Conservation (phyloP, 2,797 vertebrate genomes). For the Enteromius unitaeniatus region DNA sequence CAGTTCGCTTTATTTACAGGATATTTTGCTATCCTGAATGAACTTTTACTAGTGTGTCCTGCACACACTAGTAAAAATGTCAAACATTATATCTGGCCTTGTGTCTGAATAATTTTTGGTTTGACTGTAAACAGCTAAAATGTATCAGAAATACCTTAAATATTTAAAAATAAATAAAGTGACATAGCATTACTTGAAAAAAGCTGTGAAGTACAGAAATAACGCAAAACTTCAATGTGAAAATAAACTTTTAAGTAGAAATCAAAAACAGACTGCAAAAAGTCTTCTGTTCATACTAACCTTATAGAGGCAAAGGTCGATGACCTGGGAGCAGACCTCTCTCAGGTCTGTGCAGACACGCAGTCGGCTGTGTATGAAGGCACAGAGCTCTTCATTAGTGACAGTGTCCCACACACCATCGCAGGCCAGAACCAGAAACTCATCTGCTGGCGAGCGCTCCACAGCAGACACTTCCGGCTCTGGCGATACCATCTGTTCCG, state of each 20-base stretch:
- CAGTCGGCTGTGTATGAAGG: slow-evolving; percentile 82
- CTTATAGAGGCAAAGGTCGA: slow-evolving; percentile 86
- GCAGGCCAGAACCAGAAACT: slow-evolving; percentile 86
- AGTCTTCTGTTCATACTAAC: slow-evolving; percentile 65
- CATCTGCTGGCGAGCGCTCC: slow-evolving; percentile 78
- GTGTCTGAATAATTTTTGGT: not conserved
- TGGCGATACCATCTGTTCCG: slow-evolving; percentile 84
- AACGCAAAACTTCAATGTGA: no score
- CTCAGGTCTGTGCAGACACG: slow-evolving; percentile 79
- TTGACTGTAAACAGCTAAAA: no score
- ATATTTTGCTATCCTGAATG: no score
- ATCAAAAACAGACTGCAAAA: no score
- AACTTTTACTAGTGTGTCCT: not conserved
- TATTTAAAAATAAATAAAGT: not conserved
- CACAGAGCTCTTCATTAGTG: slow-evolving; percentile 80
- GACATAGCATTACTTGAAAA: no score
- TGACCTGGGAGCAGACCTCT: slow-evolving; percentile 82
- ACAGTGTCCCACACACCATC: slow-evolving; percentile 86
- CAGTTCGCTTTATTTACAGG: no score
- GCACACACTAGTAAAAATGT: not conserved
- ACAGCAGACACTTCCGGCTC: slow-evolving; percentile 84
- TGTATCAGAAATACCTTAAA: not conserved
- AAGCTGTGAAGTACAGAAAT: not conserved
- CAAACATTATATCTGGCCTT: not conserved
- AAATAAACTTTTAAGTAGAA: no score